Conservation (phyloP, 1,140 invertebrate species). For the Hetaerina americana region DNA sequence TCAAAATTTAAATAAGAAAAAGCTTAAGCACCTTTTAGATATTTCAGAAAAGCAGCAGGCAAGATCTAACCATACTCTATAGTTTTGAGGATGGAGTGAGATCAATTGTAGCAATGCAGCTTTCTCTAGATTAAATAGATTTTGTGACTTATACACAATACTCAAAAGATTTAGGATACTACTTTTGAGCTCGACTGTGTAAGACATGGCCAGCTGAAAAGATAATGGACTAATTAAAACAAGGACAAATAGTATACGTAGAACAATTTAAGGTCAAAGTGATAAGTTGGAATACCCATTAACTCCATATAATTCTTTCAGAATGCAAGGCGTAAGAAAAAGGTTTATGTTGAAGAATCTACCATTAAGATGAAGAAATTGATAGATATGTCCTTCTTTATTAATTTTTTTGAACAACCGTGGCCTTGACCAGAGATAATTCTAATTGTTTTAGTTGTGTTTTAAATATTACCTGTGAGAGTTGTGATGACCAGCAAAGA, state of each 20-base stretch:
- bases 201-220: background rate
- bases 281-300: background rate
- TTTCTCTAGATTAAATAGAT: background rate
- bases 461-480: no score
- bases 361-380: background rate
- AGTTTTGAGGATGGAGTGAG: background rate
- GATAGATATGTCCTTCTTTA: no score
- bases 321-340: background rate
- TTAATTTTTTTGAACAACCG: no score
- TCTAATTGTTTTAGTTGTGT: no score
- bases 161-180: background rate
- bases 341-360: background rate
- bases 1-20: background rate
- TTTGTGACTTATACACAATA: background rate
- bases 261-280: background rate
- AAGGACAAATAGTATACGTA: background rate
- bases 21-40: background rate
- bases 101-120: background rate
- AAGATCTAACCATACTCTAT: background rate
- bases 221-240: background rate
- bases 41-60: background rate
- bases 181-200: background rate
- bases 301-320: background rate
- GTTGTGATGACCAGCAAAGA: no score
- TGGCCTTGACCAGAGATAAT: no score